These are phyloP conservation scores for Artibeus jamaicensis DNA, from an alignment of 2,797 vertebrate species.

Conservation along the genomic window DNA sequence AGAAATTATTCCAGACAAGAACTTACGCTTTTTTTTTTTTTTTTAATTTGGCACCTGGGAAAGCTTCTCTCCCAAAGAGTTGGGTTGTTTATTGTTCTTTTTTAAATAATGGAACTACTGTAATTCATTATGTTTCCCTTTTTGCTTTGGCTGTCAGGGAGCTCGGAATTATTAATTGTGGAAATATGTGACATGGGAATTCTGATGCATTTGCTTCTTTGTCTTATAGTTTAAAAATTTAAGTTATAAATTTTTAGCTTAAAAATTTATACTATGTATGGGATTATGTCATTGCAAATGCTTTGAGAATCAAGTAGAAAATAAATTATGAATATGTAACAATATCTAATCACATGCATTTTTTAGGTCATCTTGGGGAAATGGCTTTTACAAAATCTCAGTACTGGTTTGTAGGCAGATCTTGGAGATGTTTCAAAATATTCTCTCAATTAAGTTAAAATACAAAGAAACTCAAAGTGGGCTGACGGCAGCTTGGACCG, in stretches of 20 bases:
- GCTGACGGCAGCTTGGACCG: background rate
- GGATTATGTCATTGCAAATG: background rate
- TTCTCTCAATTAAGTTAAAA: background rate
- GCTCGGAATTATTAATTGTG: slow-evolving; percentile 9
- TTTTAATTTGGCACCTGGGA: background rate
- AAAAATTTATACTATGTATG: background rate
- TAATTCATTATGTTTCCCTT: background rate
- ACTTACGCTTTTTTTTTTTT: background rate
- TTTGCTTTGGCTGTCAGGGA: background rate
- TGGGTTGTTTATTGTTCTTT: background rate
- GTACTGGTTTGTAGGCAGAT: background rate
- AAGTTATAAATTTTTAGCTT: too few species aligned
- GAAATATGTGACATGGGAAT: background rate
- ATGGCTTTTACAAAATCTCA: background rate
- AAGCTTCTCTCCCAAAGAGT: background rate
- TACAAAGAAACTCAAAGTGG: background rate
- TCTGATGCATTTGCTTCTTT: background rate
- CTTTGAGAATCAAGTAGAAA: background rate
- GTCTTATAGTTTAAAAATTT: background rate
- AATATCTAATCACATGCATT: background rate
- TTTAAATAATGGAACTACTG: background rate
- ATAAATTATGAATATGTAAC: background rate
- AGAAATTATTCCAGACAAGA: background rate
- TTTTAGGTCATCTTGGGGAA: background rate
- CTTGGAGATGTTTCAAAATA: background rate